Conservation (phyloP, 2,797 vertebrate genomes). For the Setipinna tenuifilis region DNA sequence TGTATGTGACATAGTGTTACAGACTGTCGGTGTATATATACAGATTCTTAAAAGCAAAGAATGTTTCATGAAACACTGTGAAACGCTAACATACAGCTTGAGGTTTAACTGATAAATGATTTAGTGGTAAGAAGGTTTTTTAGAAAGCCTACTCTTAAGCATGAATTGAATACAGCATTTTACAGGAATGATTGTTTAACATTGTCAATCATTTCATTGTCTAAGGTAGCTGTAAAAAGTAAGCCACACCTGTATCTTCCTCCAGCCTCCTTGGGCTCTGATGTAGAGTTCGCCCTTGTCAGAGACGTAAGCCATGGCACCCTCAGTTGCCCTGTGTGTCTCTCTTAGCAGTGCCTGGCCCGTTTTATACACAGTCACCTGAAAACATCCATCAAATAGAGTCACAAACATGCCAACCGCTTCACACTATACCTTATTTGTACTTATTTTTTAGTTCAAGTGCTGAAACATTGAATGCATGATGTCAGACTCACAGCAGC, state of each 20-base stretch:
- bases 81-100: too few relatives aligned
- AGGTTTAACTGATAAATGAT: too few relatives aligned
- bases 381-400: conserved; percentile 37
- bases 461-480: too few relatives aligned
- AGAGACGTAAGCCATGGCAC: conserved; percentile 82
- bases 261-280: conserved; percentile 84
- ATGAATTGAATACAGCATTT: too few relatives aligned
- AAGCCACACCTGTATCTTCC: conserved; percentile 81
- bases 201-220: too few relatives aligned
- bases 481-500: conserved; percentile 76
- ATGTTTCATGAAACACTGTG: too few relatives aligned
- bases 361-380: conserved; percentile 82
- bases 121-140: too few relatives aligned
- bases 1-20: too few relatives aligned
- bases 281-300: conserved; percentile 86
- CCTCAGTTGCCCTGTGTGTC: conserved; percentile 77
- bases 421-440: neutral
- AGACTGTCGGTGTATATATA: too few relatives aligned
- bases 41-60: too few relatives aligned
- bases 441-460: neutral
- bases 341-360: conserved; percentile 78
- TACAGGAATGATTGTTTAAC: too few relatives aligned
- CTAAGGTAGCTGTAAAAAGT: neutral
- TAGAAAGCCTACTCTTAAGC: too few relatives aligned
- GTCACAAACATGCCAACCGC: neutral